Evolutionary conservation across 2,797 vertebrate species (phyloP).

Genomic region (Micropoecilia bifurca): DNA sequence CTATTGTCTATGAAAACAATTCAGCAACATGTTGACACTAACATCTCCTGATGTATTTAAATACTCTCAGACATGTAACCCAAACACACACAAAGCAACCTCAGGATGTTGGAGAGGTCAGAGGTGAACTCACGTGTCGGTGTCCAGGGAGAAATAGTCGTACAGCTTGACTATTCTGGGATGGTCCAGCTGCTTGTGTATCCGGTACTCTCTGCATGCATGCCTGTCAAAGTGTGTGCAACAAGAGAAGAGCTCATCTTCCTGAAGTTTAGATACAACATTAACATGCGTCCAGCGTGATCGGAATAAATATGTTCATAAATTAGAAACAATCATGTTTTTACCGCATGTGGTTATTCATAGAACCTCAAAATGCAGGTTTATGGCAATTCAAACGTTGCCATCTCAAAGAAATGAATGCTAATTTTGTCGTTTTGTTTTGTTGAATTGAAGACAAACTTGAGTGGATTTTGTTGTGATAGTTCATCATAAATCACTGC

Average conservation of each 20-base stretch:
- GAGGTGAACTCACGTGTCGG: conserved; percentile 93
- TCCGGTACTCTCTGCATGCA: conserved; percentile 98
- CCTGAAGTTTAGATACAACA: not conserved
- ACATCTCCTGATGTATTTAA: conserved; percentile 4
- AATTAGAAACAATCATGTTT: not conserved
- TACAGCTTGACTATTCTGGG: conserved; percentile 99
- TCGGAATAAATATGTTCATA: not conserved
- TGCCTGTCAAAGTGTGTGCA: conserved; percentile 80
- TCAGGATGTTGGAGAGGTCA: conserved; percentile 28
- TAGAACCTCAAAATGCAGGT: not conserved
- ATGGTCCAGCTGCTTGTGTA: conserved; percentile 99
- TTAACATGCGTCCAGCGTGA: not conserved
- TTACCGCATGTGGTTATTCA: not conserved
- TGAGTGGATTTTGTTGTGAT: not conserved
- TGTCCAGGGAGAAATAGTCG: conserved; percentile 99
- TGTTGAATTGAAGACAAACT: not conserved
- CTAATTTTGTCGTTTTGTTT: not conserved
- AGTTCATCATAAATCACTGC: not conserved
- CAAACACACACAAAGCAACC: not conserved
- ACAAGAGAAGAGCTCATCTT: conserved; percentile 17
- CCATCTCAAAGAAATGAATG: not conserved
- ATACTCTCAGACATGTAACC: not conserved
- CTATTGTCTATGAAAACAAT: not conserved
- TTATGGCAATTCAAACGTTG: not conserved
- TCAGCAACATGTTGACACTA: conserved; percentile 7